phyloP scores from a whole-genome alignment of 2,113 vertebrate genomes.

The Sturnus vulgaris region DNA sequence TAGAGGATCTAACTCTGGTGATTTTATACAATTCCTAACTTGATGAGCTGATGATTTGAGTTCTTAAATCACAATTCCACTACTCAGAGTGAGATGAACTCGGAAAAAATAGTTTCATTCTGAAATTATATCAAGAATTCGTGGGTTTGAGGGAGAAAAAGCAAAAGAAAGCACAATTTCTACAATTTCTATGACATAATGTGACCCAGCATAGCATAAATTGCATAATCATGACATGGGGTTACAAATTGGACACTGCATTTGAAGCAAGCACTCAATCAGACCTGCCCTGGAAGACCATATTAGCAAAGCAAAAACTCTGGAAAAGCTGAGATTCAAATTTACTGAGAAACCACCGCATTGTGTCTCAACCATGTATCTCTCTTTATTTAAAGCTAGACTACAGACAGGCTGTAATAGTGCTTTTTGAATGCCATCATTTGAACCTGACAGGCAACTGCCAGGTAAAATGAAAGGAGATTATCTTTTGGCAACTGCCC shows the following conservation, averaged over 20 bases:
- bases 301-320: background rate
- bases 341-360: background rate
- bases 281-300: background rate
- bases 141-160: background rate
- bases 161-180: background rate
- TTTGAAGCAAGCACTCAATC: background rate
- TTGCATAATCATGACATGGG: background rate
- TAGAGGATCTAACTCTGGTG: background rate
- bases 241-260: background rate
- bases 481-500: conserved; percentile 51
- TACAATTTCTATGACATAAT: background rate
- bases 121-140: background rate
- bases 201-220: background rate
- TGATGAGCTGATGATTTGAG: background rate
- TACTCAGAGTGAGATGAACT: background rate
- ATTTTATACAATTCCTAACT: background rate
- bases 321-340: background rate
- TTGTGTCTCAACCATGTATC: background rate
- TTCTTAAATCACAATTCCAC: background rate
- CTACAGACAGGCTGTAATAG: background rate
- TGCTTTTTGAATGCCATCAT: background rate
- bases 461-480: conserved; percentile 47
- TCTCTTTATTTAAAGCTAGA: background rate
- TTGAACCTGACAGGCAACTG: conserved; percentile 40
- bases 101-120: background rate